These are phyloP conservation scores for Chrysoperla carnea DNA, from an alignment of 1,140 invertebrate species.

Conservation along the genomic window DNA sequence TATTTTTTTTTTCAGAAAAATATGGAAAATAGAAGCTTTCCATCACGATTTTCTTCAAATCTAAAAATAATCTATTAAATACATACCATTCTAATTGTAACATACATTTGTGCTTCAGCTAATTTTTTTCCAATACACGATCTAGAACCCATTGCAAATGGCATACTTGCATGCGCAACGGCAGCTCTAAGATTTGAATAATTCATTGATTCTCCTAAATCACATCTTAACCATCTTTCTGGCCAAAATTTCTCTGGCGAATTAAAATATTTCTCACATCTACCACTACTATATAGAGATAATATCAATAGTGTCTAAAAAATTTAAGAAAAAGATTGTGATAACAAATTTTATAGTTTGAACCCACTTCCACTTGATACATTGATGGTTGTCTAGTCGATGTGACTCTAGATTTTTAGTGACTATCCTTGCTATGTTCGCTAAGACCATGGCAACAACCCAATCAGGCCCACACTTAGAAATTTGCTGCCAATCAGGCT, in stretches of 20 bases:
- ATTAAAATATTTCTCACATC: conserved; percentile 48
- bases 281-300: conserved; percentile 64
- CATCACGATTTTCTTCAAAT: too few species aligned
- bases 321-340: neutral
- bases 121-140: conserved; percentile 69
- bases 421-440: too few species aligned
- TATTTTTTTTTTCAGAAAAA: too few species aligned
- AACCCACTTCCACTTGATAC: too few species aligned
- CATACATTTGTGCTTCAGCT: conserved; percentile 52
- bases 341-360: too few species aligned
- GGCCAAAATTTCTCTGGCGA: conserved; percentile 51
- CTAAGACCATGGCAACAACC: too few species aligned
- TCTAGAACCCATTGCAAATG: conserved; percentile 64
- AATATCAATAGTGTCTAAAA: conserved; percentile 56
- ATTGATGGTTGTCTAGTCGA: too few species aligned
- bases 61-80: conserved; percentile 1
- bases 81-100: conserved; percentile 40
- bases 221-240: conserved; percentile 48
- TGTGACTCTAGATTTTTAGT: too few species aligned
- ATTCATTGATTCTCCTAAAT: conserved; percentile 19
- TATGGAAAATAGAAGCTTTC: too few species aligned
- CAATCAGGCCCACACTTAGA: too few species aligned
- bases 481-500: too few species aligned
- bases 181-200: conserved; percentile 23
- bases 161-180: conserved; percentile 50